These are phyloP conservation scores for Atractosteus spatula DNA, from an alignment of 2,113 vertebrate genomes.

Conservation along the genomic window DNA sequence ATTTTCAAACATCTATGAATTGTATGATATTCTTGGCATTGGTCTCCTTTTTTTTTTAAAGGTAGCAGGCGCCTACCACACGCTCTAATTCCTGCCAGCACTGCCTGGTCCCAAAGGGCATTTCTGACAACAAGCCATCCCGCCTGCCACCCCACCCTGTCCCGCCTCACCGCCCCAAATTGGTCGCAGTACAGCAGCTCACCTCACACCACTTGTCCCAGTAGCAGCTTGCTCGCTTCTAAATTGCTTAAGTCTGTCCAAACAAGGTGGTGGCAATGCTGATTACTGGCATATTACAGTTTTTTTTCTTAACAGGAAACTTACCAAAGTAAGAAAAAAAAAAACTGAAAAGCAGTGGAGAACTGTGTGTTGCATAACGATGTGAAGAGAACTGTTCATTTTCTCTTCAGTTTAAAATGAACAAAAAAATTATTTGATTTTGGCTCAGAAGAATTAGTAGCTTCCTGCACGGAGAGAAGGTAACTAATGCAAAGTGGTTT, in stretches of 20 bases:
- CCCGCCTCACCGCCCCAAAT: conserved; percentile 15
- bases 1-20: conserved; percentile 64
- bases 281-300: conserved; percentile 57
- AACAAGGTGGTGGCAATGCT: conserved; percentile 64
- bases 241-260: conserved; percentile 62
- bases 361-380: conserved; percentile 17
- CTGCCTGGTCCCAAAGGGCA: conserved; percentile 54
- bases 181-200: conserved; percentile 1
- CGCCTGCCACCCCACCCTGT: conserved; percentile 14
- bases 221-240: conserved; percentile 44
- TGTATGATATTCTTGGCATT: conserved; percentile 75
- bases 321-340: conserved; percentile 35
- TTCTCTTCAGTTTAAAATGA: conserved; percentile 27
- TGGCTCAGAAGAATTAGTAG: conserved; percentile 31
- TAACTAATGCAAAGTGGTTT: no score
- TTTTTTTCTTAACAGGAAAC: conserved; percentile 23
- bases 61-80: conserved; percentile 55
- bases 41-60: conserved; percentile 52
- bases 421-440: conserved; percentile 38
- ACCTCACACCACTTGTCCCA: conserved; percentile 32
- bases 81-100: conserved; percentile 51
- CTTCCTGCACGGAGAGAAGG: no score
- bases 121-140: conserved; percentile 23
- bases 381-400: conserved; percentile 32
- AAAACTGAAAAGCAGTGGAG: conserved; percentile 28